These are phyloP conservation scores for Benthosema pterotum DNA, from an alignment of 2,797 vertebrate genomes.

Conservation along the genomic window DNA sequence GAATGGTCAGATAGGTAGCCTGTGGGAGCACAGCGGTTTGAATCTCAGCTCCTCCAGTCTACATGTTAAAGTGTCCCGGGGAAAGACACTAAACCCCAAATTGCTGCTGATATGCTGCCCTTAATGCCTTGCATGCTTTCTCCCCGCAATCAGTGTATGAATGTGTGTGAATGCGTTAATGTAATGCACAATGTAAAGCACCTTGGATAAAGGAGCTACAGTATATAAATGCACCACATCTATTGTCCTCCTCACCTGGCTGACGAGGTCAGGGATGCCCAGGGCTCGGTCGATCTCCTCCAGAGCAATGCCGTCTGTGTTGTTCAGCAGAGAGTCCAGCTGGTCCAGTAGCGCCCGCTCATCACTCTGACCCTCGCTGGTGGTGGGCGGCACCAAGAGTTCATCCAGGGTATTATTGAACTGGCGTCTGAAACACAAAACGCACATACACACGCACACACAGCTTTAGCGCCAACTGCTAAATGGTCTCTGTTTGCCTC, in stretches of 20 bases:
- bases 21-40: too few species aligned
- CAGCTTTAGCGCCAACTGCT: neutral
- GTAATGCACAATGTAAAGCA: too few species aligned
- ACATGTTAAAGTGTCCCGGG: too few species aligned
- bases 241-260: conserved; percentile 76
- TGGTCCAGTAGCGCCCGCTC: conserved; percentile 94
- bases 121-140: too few species aligned
- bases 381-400: conserved; percentile 89
- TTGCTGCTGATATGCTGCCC: too few species aligned
- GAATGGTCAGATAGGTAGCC: too few species aligned
- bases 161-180: too few species aligned
- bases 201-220: too few species aligned
- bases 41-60: too few species aligned
- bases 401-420: conserved; percentile 91
- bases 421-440: conserved; percentile 77
- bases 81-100: too few species aligned
- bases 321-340: conserved; percentile 92
- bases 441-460: neutral
- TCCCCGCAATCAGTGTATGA: too few species aligned
- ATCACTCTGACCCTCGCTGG: conserved; percentile 91
- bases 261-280: conserved; percentile 96
- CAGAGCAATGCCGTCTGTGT: conserved; percentile 91
- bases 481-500: neutral
- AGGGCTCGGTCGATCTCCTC: conserved; percentile 97
- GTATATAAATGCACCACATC: too few species aligned